Conservation (phyloP, 2,888 invertebrate genomes). For the Hermaeophaga mercurialis region DNA sequence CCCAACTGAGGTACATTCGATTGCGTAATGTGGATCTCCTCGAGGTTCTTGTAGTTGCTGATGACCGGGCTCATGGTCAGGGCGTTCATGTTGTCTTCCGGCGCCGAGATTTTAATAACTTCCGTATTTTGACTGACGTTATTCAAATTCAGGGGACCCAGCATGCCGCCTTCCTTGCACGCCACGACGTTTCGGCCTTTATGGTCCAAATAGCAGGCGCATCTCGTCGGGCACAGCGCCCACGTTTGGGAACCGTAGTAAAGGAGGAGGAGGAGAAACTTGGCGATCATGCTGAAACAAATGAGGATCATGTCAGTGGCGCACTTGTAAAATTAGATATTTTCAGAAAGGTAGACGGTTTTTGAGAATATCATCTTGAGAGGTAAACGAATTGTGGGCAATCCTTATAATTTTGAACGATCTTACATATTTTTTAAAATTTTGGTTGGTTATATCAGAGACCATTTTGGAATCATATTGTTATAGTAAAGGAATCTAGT, state of each 20-base stretch:
- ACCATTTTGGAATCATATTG: too few relatives aligned
- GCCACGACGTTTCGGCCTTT: conserved; percentile 64
- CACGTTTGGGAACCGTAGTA: conserved; percentile 15
- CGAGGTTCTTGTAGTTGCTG: conserved; percentile 61
- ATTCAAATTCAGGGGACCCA: conserved; percentile 65
- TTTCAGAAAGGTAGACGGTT: too few relatives aligned
- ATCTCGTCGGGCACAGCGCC: conserved; percentile 67
- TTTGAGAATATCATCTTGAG: too few relatives aligned
- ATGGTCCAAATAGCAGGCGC: conserved; percentile 64
- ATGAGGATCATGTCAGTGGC: neutral
- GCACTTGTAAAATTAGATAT: too few relatives aligned
- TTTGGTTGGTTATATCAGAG: too few relatives aligned
- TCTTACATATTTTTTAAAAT: too few relatives aligned
- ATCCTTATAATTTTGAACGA: too few relatives aligned
- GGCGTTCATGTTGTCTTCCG: conserved; percentile 64
- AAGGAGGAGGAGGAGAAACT: conserved; percentile 35
- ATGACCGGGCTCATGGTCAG: conserved; percentile 77
- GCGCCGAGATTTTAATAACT: conserved; percentile 71
- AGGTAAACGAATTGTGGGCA: too few relatives aligned
- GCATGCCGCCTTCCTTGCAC: conserved; percentile 68
- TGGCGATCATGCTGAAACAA: conserved; percentile 45
- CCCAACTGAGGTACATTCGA: conserved; percentile 82
- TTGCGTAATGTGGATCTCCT: conserved; percentile 76
- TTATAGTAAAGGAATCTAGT: too few relatives aligned
- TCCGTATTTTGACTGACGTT: conserved; percentile 64